Evolutionary conservation across 1,140 invertebrate genomes (phyloP).

Genomic region (Drosophila littoralis): DNA sequence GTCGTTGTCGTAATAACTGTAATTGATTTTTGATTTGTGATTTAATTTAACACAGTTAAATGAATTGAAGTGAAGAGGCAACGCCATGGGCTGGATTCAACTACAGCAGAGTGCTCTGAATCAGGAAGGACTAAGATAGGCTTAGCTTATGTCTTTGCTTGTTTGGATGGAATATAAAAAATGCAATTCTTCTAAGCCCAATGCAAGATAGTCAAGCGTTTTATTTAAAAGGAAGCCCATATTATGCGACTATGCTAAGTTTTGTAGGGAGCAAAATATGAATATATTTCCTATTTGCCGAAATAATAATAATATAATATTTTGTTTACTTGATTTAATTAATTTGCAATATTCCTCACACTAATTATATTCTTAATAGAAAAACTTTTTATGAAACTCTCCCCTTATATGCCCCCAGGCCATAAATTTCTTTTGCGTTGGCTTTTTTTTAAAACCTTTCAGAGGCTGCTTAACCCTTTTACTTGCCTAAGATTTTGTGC

Average conservation of each 20-base stretch:
- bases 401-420: neutral
- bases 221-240: no score
- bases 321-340: no score
- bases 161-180: no score
- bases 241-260: no score
- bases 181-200: no score
- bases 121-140: neutral
- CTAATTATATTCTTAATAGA: neutral
- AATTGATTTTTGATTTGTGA: slow-evolving; percentile 84
- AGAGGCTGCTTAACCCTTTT: neutral
- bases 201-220: no score
- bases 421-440: neutral
- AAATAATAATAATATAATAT: no score
- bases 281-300: no score
- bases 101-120: neutral
- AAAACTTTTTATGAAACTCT: neutral
- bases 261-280: no score
- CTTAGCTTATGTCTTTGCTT: slow-evolving; percentile 12
- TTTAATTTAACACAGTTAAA: slow-evolving; percentile 84
- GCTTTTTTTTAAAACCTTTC: neutral
- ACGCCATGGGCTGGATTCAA: neutral
- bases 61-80: slow-evolving; percentile 61
- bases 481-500: neutral
- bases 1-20: slow-evolving; percentile 80
- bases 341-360: no score